A percentile compares a stretch with the other conserved stretches of the same genome.
Conservation (phyloP, 2,113 vertebrate species). For the Clupea harengus region DNA sequence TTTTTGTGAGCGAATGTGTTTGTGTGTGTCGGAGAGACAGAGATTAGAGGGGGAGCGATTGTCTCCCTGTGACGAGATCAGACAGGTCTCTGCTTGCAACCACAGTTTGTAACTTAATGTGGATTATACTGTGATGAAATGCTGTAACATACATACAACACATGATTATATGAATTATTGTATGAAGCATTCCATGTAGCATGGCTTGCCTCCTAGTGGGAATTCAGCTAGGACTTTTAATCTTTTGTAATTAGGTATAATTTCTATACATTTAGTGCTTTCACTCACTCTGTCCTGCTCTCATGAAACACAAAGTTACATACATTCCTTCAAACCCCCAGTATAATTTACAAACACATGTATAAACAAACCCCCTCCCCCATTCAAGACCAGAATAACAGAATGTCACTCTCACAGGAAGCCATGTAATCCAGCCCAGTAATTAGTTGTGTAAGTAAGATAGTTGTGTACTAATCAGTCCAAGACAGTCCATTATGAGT, state of each 20-base stretch:
- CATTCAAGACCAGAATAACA: too few species aligned
- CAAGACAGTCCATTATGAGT: background rate
- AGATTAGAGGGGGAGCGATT: background rate
- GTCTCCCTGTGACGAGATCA: background rate
- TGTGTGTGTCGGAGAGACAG: background rate
- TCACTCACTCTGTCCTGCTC: background rate
- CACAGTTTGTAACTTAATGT: too few species aligned
- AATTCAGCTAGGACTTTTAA: background rate
- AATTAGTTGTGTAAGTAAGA: background rate
- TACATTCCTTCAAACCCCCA: background rate
- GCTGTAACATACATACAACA: too few species aligned
- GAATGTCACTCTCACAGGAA: background rate
- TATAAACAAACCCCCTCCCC: too few species aligned
- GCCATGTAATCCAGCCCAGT: background rate
- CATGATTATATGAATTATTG: too few species aligned
- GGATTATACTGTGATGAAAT: too few species aligned
- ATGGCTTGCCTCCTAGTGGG: too few species aligned
- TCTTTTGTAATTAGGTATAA: background rate
- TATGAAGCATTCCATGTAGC: too few species aligned
- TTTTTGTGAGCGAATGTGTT: background rate
- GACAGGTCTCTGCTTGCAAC: too few species aligned
- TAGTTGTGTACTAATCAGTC: background rate
- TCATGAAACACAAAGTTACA: background rate
- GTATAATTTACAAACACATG: background rate
- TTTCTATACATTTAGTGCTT: background rate